phyloP scores from a whole-genome alignment of 2,888 invertebrate species.

The Epinotia ramella region DNA sequence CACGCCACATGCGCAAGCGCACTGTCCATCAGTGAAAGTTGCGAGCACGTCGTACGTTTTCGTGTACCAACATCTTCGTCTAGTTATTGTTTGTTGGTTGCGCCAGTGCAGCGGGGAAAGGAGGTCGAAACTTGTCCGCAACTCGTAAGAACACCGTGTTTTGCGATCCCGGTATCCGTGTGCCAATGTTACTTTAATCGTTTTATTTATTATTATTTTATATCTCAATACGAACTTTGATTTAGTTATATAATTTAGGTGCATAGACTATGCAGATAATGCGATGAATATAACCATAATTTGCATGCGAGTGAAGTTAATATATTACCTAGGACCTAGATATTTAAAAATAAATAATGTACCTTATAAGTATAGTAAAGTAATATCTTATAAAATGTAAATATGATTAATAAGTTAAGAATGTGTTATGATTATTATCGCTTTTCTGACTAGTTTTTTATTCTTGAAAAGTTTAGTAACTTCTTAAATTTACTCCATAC shows the following conservation, averaged over 20 bases:
- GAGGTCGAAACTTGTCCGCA: slow-evolving; percentile 78
- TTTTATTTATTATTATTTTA: slow-evolving; percentile 14
- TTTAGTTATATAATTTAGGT: not conserved
- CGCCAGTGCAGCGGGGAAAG: slow-evolving; percentile 83
- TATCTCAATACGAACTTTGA: not conserved
- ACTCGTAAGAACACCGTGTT: slow-evolving; percentile 71
- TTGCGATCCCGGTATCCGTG: slow-evolving; percentile 69
- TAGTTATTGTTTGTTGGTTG: slow-evolving; percentile 82
- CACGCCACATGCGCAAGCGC: slow-evolving; percentile 72
- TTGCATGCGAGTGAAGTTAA: not conserved
- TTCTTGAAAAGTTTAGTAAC: not conserved
- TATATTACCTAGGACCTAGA: not conserved
- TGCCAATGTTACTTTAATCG: slow-evolving; percentile 57
- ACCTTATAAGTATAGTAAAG: no score
- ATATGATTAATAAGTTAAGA: not conserved
- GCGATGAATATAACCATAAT: not conserved
- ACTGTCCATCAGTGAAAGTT: slow-evolving; percentile 76
- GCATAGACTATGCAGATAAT: not conserved
- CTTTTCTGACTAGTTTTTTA: not conserved
- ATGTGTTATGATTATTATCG: not conserved
- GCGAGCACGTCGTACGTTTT: slow-evolving; percentile 78
- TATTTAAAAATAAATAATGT: no score
- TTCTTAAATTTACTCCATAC: not conserved
- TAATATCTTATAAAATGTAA: no score
- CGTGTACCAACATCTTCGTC: slow-evolving; percentile 79